Base-by-base conservation (phyloP, 2,113 vertebrate species). In the Sceloporus undulatus region DNA sequence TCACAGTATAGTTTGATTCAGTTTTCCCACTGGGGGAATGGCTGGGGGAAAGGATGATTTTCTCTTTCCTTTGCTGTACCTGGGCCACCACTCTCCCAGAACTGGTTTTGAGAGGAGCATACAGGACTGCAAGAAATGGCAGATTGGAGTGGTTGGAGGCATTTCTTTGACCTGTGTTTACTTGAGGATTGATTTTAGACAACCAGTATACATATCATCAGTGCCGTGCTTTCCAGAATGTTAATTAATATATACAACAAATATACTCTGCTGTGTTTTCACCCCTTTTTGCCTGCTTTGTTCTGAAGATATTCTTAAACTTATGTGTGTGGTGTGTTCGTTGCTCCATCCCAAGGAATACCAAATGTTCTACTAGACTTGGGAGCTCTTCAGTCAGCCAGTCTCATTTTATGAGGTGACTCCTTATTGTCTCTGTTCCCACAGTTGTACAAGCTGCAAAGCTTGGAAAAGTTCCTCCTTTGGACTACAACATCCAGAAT, bases 121-220 rank as follows among this genome's bases (percentile, higher is more conserved):
- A 62, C 13, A 62, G 59, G 59, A 62, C 2, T 68, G 66, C 2
- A 25, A 25, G 5, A 68, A 68, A 48, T 29, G 48, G 13, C 13
- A 62, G 52, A 9, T n/a, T 52, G 84, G 74, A 70, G 87, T 74
- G 86, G n/a, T 59, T 65, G 87, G 3, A 5, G 68, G 14, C 27
- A 59, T 83, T 38, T 66, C 0, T 79, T 82, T 84, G 74, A 71
- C 25, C 79, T 65, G 19, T 25, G 34, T 65, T 65, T 54, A 80
- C 54, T 62, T 59, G 54, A 42, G 56, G 73, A 25, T 27, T 0
- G 0, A 6, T 85, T 75, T 18, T 25, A n/a, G 11, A 19, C 23
- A 85, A 42, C n/a, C 21, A 42, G 42, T 88, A 21, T 74, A n/a
- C 71, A 84, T 19, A 77, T 13, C 0, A 0, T 78, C 59, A 16